Evolutionary conservation across 2,888 invertebrate species (phyloP), one percentile per base, ranked within the genome.

Genomic region (Drosophila lutescens): DNA sequence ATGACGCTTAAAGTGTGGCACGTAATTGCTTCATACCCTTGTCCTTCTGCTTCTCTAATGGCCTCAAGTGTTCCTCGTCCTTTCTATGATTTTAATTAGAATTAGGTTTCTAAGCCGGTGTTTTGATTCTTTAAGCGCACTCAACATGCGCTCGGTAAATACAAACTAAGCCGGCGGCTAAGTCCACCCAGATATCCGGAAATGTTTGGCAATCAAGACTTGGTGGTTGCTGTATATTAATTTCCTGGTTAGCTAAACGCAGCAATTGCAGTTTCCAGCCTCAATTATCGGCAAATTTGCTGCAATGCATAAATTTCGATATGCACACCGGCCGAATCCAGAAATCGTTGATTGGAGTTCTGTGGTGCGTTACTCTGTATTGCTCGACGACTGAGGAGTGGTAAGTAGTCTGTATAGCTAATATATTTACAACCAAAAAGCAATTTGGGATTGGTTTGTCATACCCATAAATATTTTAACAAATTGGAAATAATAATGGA

Each of bases 221-320:
- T 65, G 44, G 57, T 50, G 47, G 59, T 58, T 58, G 44, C 67
- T 65, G 51, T 63, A 70, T 78, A 86, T 86, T 78, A 86, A 78
- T 86, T 74, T 78, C 68, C 63, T 36, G 36, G 56, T 12, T 73
- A 56, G 46, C 70, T 30, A 63, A 62, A 73, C 68, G 66, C 69
- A 61, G 51, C 60, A 34, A 53, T 59, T 67, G 47, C 74, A 67
- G 74, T 40, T 61, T 58, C 65, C 74, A 59, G 54, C 40, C 74
- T 40, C 69, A 74, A 74, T 74, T 74, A 74, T 61, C 53, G 61
- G 56, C 13, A 15, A 58, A 65, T 65, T 78, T 74, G 82, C 86
- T 77, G 86, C 79, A 83, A 62, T 76, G 86, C 88, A 83, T 87
- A 83, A 83, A 83, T 83, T 83, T 81, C 6, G 13, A 46, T 41